phyloP scores from a whole-genome alignment of 2,888 invertebrate species.

The Hemaris fuciformis region DNA sequence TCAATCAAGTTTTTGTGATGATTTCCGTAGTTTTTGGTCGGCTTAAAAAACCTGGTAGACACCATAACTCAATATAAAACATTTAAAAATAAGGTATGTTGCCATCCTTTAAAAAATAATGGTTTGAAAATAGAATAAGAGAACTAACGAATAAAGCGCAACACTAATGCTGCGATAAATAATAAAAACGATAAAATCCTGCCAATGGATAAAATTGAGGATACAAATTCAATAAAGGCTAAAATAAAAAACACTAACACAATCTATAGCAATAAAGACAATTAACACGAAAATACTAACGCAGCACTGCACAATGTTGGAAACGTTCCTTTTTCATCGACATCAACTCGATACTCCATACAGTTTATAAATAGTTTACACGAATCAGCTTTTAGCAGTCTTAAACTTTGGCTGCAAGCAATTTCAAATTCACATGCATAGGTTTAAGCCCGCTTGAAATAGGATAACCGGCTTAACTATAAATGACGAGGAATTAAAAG shows the following conservation, averaged over 20 bases:
- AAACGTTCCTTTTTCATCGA: not conserved
- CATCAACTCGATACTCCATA: not conserved
- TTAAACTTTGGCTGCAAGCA: constrained; percentile 2
- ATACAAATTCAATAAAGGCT: too few species aligned
- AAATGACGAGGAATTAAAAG: not conserved
- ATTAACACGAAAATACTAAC: not conserved
- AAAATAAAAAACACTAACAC: not conserved
- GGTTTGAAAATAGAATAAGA: too few species aligned
- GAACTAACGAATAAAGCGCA: too few species aligned
- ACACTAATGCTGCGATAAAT: too few species aligned
- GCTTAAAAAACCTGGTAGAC: too few species aligned
- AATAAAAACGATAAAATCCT: too few species aligned
- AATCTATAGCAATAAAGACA: not conserved
- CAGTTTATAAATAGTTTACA: constrained; percentile 16
- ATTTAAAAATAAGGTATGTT: too few species aligned
- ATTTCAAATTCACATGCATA: not conserved
- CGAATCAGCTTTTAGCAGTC: constrained; percentile 18
- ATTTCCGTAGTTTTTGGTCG: too few species aligned
- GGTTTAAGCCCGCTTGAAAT: not conserved
- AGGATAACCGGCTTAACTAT: not conserved
- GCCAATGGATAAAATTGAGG: too few species aligned
- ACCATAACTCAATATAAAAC: too few species aligned
- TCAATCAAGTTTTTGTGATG: too few species aligned
- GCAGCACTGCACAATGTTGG: not conserved
- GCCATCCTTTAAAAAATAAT: too few species aligned